Base-by-base conservation (phyloP, 2,113 vertebrate genomes). In the Xiphias gladius region DNA sequence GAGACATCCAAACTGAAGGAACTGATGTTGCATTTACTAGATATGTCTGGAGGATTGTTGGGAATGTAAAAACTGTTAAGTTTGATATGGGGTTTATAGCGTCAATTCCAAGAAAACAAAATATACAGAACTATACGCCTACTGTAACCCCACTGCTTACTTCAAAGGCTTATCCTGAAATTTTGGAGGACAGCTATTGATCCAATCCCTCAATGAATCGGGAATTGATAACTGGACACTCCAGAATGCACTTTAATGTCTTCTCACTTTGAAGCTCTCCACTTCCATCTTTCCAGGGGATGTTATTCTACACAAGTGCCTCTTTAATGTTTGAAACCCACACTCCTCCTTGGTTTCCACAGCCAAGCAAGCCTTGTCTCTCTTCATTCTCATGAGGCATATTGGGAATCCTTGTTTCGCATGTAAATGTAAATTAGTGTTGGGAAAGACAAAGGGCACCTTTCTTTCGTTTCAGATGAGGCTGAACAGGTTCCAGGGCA, bases 171-270 rank as follows among this genome's bases (percentile, higher is more conserved):
- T 80, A 79, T 88, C 87, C 86, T 92, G 91, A 86, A 93, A 94
- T 93, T 90, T 71, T 88, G 63, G 75, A 92, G 86, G 86, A 92
- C 87, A 86, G 80, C 63, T 94, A 94, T 94, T 80, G 94, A 96
- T 95, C 92, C 64, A 65, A 74, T 80, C 86, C 87, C 85, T 94
- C 80, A 72, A 91, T 92, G 88, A 91, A 91, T 94, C 54, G 65
- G 76, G 88, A 93, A 94, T 91, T 93, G 93, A 94, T 92, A 94
- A 87, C 77, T 68, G 86, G 89, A 91, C 86, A 67, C 92, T 94
- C 91, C 90, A 89, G 87, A 89, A 94, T 91, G 91, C 90, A 90
- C 93, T 94, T 95, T 95, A 91, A 95, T 90, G 91, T 94, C 69
- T 83, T 69, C 68, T 69, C 61, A 70, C 93, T 94, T 94, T 94